Conservation (phyloP, 1,140 invertebrate species). For the Cydia fagiglandana region DNA sequence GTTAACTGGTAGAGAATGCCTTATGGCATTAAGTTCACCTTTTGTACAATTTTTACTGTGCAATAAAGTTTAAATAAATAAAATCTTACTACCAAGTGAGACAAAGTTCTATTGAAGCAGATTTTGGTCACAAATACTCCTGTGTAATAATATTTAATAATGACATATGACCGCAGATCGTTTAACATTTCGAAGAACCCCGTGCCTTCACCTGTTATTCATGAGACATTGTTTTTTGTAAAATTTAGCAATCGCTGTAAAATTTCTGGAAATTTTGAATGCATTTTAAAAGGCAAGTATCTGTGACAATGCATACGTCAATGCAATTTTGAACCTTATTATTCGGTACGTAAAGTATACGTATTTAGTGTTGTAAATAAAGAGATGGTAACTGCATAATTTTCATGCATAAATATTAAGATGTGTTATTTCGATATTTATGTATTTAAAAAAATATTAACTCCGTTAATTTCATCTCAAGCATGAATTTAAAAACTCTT, state of each 20-base stretch:
- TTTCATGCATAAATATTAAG: too few species aligned
- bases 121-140: not conserved
- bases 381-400: too few species aligned
- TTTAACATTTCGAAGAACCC: not conserved
- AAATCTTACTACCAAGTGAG: not conserved
- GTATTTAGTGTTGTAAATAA: too few species aligned
- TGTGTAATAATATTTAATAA: not conserved
- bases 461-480: too few species aligned
- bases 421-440: too few species aligned
- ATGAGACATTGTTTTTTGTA: conserved; percentile 16
- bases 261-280: not conserved
- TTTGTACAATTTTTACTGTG: too few species aligned
- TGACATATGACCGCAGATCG: not conserved
- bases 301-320: not conserved
- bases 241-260: not conserved
- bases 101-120: not conserved
- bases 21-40: too few species aligned
- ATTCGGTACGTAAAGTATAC: too few species aligned
- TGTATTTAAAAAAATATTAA: too few species aligned
- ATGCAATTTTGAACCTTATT: not conserved
- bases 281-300: not conserved
- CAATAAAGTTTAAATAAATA: too few species aligned
- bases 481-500: too few species aligned
- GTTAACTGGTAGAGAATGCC: too few species aligned
- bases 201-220: not conserved